Percentiles rank a stretch among this genome's conserved stretches.
phyloP scores from a whole-genome alignment of 2,888 invertebrate species.

The Drosophila meridiana region DNA sequence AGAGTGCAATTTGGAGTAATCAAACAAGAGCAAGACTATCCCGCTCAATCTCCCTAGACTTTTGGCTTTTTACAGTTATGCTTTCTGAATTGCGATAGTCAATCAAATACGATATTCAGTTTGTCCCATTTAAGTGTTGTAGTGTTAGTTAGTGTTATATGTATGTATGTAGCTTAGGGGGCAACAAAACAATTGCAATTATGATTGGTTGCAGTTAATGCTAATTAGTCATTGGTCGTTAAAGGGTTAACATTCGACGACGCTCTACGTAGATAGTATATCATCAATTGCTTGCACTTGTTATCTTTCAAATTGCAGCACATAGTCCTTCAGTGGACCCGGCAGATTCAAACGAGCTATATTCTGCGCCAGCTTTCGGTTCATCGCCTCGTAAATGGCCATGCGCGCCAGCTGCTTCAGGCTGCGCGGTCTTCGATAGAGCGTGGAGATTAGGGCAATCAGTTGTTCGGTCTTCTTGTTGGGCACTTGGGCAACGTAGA shows the following conservation, averaged over 20 bases:
- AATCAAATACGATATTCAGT: neutral
- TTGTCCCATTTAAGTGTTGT: slow-evolving; percentile 3
- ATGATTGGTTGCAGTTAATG: slow-evolving; percentile 64
- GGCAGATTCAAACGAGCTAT: slow-evolving; percentile 90
- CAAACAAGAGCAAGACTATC: neutral
- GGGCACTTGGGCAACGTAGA: slow-evolving; percentile 88
- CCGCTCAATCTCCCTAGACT: neutral
- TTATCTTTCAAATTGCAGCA: slow-evolving; percentile 88
- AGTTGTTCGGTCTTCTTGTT: slow-evolving; percentile 88
- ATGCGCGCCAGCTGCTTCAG: slow-evolving; percentile 91
- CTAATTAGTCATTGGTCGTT: slow-evolving; percentile 52
- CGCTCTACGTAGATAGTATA: slow-evolving; percentile 5
- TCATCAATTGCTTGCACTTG: slow-evolving; percentile 40
- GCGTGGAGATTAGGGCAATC: slow-evolving; percentile 87
- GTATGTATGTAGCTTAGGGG: slow-evolving; percentile 18
- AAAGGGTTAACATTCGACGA: slow-evolving; percentile 48
- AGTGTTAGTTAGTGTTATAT: slow-evolving; percentile 6
- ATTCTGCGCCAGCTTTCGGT: slow-evolving; percentile 88
- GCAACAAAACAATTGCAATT: slow-evolving; percentile 49
- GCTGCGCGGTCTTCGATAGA: slow-evolving; percentile 89
- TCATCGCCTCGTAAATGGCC: slow-evolving; percentile 89
- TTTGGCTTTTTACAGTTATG: neutral
- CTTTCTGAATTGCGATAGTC: neutral
- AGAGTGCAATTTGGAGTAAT: neutral
- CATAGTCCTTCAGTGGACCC: slow-evolving; percentile 88